Percentiles rank a stretch among this genome's conserved stretches.
Evolutionary conservation across 2,797 vertebrate genomes (phyloP).

Genomic region (Aldrovandia affinis): DNA sequence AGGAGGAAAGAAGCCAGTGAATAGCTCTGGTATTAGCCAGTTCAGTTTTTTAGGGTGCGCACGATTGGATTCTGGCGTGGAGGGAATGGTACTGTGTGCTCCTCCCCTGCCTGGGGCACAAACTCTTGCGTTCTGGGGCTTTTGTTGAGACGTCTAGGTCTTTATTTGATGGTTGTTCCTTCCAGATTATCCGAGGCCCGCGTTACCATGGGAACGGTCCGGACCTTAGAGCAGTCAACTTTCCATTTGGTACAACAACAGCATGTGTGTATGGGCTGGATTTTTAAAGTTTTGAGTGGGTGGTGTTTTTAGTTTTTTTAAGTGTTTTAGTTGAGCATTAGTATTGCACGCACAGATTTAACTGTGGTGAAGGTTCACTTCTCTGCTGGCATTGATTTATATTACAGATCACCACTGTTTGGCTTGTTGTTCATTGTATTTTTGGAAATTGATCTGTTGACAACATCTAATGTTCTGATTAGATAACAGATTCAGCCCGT

Average conservation of each 20-base stretch:
- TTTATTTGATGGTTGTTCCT: constrained; percentile 13
- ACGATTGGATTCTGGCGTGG: background rate
- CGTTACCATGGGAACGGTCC: constrained; percentile 14
- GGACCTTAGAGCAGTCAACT: background rate
- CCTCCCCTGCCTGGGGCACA: background rate
- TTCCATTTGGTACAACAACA: background rate
- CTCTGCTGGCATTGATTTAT: background rate
- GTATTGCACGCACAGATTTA: background rate
- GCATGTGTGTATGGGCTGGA: background rate
- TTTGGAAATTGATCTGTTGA: background rate
- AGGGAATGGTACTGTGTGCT: background rate
- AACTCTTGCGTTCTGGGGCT: background rate
- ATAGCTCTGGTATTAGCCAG: background rate
- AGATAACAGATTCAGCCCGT: too few species aligned
- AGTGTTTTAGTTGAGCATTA: background rate
- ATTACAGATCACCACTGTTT: background rate
- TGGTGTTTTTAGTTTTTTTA: background rate
- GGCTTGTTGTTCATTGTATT: constrained; percentile 1
- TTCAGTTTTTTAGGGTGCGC: background rate
- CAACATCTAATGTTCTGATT: too few species aligned
- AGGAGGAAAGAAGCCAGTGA: background rate
- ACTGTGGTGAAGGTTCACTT: constrained; percentile 8
- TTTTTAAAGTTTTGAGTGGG: background rate
- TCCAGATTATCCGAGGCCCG: background rate
- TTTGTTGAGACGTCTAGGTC: background rate